Percentiles rank a stretch among this genome's conserved stretches.
phyloP scores from a whole-genome alignment of 2,113 vertebrate species.

The Petromus typicus region DNA sequence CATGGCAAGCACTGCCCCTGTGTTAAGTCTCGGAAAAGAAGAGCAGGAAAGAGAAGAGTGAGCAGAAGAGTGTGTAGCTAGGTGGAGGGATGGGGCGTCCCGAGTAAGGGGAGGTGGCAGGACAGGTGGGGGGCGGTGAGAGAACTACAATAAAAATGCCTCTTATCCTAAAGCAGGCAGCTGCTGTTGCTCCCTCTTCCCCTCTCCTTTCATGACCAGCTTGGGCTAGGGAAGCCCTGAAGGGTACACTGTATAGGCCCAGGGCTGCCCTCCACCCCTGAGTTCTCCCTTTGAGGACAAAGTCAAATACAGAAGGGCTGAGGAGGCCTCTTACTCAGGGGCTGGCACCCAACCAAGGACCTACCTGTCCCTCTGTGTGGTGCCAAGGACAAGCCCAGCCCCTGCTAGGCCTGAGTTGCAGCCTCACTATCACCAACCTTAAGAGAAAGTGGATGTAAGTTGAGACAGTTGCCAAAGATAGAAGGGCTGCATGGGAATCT shows the following conservation, averaged over 20 bases:
- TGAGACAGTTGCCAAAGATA: accelerated
- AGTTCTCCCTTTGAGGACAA: neutral
- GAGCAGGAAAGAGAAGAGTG: neutral
- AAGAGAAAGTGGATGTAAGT: neutral
- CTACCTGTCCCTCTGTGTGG: neutral
- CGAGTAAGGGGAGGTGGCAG: neutral
- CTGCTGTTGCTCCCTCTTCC: no score
- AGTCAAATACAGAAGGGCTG: neutral
- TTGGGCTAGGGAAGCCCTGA: neutral
- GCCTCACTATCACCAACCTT: neutral
- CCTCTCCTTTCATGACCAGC: neutral
- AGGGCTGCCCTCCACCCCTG: neutral
- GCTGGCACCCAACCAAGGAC: constrained; percentile 41
- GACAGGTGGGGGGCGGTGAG: neutral
- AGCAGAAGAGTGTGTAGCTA: neutral
- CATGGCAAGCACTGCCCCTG: no score
- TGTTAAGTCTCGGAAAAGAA: neutral
- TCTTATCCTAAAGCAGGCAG: no score
- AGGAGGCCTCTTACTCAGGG: neutral
- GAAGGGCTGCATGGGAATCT: no score
- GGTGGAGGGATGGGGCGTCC: neutral
- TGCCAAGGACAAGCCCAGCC: neutral
- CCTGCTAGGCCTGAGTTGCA: neutral
- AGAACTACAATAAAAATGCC: neutral
- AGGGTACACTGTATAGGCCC: no score